phyloP scores from a whole-genome alignment of 2,888 invertebrate genomes.

The Andrena haemorrhoa region DNA sequence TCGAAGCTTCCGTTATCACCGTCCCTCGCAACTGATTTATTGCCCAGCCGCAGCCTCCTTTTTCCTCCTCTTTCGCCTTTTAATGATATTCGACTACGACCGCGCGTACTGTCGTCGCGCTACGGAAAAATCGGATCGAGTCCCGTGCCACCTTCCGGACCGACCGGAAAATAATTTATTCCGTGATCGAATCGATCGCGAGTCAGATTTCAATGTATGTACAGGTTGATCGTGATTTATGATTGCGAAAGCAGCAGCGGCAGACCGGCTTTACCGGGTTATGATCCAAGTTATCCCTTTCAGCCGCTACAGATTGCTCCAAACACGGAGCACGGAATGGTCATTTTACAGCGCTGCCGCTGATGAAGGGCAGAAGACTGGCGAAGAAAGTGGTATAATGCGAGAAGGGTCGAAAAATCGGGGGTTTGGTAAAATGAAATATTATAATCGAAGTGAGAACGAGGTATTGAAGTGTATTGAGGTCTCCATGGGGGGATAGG shows the following conservation, averaged over 20 bases:
- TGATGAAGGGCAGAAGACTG: neutral
- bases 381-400: neutral
- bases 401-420: too few relatives aligned
- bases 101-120: constrained; percentile 13
- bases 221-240: constrained; percentile 39
- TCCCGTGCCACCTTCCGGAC: constrained; percentile 12
- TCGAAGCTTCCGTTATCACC: constrained; percentile 68
- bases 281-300: constrained; percentile 8
- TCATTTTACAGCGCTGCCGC: neutral
- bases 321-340: neutral
- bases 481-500: too few relatives aligned
- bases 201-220: constrained; percentile 5
- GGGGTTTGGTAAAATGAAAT: too few relatives aligned
- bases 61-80: constrained; percentile 46
- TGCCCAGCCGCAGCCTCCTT: constrained; percentile 29
- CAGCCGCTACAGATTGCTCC: neutral
- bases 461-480: too few relatives aligned
- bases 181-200: neutral
- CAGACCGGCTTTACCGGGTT: constrained; percentile 20
- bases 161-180: constrained; percentile 33
- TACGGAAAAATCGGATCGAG: constrained; percentile 27
- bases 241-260: constrained; percentile 22
- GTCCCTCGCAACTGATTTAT: constrained; percentile 64
- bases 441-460: too few relatives aligned
- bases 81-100: constrained; percentile 19